Evolutionary conservation across 2,797 vertebrate species (phyloP).

Genomic region (Anniella stebbinsi): DNA sequence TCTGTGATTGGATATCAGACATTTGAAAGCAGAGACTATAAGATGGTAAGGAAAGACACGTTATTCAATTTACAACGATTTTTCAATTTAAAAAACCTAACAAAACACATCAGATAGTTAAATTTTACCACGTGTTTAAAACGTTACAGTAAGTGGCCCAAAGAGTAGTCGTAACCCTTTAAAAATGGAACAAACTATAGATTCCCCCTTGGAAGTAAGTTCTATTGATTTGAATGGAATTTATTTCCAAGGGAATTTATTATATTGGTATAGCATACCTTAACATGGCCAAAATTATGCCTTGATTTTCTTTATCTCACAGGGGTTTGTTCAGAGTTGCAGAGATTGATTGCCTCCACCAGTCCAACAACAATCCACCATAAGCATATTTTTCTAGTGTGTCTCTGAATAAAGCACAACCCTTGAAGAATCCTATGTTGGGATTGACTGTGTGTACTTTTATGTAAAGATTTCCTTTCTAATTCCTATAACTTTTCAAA

Average conservation of each 20-base stretch:
- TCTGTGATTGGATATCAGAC: too few species aligned
- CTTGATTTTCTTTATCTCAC: background rate
- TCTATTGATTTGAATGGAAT: background rate
- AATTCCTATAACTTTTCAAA: conserved; percentile 18
- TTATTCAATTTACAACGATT: too few species aligned
- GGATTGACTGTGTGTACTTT: background rate
- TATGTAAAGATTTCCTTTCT: background rate
- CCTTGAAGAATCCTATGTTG: background rate
- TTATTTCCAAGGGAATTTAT: background rate
- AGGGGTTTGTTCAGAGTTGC: too few species aligned
- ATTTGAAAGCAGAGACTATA: too few species aligned
- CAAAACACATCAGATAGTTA: too few species aligned
- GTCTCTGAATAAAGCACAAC: background rate
- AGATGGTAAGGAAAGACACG: too few species aligned
- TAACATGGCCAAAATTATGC: background rate
- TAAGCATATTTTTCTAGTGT: background rate
- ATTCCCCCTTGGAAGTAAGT: too few species aligned
- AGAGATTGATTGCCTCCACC: background rate
- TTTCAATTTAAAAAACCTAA: too few species aligned
- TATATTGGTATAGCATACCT: background rate
- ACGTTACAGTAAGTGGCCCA: too few species aligned
- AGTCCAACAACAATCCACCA: background rate
- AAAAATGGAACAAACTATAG: too few species aligned
- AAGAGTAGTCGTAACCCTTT: too few species aligned
- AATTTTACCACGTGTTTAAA: too few species aligned